Conservation (phyloP, 2,113 vertebrate genomes). For the Pelmatolapia mariae region DNA sequence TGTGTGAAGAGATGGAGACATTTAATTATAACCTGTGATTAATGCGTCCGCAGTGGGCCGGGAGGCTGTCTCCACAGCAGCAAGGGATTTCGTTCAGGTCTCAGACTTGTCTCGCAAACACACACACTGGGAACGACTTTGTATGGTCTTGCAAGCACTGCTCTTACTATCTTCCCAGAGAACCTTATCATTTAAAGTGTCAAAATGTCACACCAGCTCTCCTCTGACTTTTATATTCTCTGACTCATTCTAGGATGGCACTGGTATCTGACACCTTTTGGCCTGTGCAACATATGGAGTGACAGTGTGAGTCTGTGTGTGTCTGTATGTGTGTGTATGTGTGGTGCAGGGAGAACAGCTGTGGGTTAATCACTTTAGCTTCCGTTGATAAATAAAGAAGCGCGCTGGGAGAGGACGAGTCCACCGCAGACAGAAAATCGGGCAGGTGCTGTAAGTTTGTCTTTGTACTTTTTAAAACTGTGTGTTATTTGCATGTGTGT, state of each 20-base stretch:
- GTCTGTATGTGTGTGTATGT: background rate
- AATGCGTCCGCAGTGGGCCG: constrained; percentile 26
- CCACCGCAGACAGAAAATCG: background rate
- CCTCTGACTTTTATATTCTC: background rate
- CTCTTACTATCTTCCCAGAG: background rate
- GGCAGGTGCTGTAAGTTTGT: constrained; percentile 26
- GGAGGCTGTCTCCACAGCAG: constrained; percentile 3
- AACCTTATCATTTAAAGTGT: background rate
- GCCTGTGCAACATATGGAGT: constrained; percentile 33
- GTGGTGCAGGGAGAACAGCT: constrained; percentile 38
- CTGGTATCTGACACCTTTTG: constrained; percentile 27
- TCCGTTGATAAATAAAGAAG: constrained; percentile 47
- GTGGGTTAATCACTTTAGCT: constrained; percentile 31
- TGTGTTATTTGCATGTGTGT: background rate
- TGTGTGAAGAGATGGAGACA: constrained; percentile 36
- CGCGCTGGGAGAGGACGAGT: background rate
- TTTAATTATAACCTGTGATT: constrained; percentile 58
- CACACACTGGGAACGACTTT: background rate
- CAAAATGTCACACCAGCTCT: constrained; percentile 4
- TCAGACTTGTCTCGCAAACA: background rate
- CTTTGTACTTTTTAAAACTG: background rate
- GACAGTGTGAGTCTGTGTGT: background rate
- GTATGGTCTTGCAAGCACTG: background rate
- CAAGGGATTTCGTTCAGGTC: background rate
- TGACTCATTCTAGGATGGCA: background rate